Percentiles rank a stretch among this genome's conserved stretches.
Conservation (phyloP, 1,140 invertebrate species). For the Cherax quadricarinatus region DNA sequence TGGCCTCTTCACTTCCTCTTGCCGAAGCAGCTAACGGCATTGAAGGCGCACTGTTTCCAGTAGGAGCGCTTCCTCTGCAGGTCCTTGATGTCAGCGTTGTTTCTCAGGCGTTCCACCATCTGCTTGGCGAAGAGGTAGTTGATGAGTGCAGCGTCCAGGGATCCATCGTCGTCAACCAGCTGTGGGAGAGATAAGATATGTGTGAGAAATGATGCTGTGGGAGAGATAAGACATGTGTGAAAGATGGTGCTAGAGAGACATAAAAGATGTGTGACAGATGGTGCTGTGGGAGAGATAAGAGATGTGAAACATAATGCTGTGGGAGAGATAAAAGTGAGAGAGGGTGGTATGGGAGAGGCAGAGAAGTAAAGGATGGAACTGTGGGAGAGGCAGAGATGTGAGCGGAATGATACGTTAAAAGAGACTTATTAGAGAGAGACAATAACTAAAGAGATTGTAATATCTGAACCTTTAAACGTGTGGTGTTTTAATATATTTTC, state of each 20-base stretch:
- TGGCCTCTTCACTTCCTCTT: slow-evolving; percentile 74
- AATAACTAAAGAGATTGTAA: too few species aligned
- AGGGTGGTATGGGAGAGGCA: background rate
- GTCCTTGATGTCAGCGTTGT: slow-evolving; percentile 78
- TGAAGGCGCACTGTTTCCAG: slow-evolving; percentile 83
- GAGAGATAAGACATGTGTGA: background rate
- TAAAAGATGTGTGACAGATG: background rate
- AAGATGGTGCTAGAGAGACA: too few species aligned
- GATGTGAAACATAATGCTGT: too few species aligned
- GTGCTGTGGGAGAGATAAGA: too few species aligned
- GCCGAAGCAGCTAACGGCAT: slow-evolving; percentile 83
- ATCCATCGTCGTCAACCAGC: slow-evolving; percentile 79
- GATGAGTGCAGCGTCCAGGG: slow-evolving; percentile 79
- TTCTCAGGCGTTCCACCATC: slow-evolving; percentile 79
- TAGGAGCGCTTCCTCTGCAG: slow-evolving; percentile 81
- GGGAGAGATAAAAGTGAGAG: too few species aligned
- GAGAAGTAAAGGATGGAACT: too few species aligned
- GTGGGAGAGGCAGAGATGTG: too few species aligned
- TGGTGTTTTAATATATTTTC: too few species aligned
- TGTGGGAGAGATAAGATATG: slow-evolving; percentile 63
- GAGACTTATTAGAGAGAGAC: too few species aligned
- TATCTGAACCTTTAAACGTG: too few species aligned
- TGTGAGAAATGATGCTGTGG: background rate
- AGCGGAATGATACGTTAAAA: too few species aligned
- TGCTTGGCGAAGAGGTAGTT: slow-evolving; percentile 81